Conservation (phyloP, 2,888 invertebrate species). For the Acleris cristana region DNA sequence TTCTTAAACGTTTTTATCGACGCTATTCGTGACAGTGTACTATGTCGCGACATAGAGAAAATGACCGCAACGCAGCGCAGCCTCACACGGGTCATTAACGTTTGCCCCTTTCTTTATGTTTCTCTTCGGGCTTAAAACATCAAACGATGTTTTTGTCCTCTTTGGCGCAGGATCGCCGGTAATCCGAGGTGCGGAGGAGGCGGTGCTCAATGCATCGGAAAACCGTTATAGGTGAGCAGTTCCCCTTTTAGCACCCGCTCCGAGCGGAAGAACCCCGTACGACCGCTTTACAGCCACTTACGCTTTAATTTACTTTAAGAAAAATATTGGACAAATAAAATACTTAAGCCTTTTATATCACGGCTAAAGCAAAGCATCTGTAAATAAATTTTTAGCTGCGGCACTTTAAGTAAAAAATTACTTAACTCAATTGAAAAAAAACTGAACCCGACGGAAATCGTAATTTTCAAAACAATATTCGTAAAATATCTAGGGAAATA, state of each 20-base stretch:
- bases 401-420: too few relatives aligned
- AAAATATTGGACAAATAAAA: conserved; percentile 10
- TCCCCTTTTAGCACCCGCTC: conserved; percentile 57
- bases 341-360: background rate
- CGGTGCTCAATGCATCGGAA: conserved; percentile 67
- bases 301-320: conserved; percentile 19
- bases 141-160: conserved; percentile 55
- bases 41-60: conserved; percentile 21
- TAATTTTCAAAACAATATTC: too few relatives aligned
- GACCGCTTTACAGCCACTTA: conserved; percentile 26
- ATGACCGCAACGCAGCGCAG: conserved; percentile 39
- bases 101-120: conserved; percentile 48
- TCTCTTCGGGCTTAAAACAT: conserved; percentile 58
- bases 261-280: conserved; percentile 43
- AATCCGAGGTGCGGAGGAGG: conserved; percentile 66
- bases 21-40: too few relatives aligned
- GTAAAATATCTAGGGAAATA: too few relatives aligned
- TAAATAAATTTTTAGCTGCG: too few relatives aligned
- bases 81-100: conserved; percentile 58
- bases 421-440: too few relatives aligned
- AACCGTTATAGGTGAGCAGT: conserved; percentile 62
- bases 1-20: too few relatives aligned
- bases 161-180: conserved; percentile 52
- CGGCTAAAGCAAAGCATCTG: too few relatives aligned
- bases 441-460: too few relatives aligned